phyloP scores from a whole-genome alignment of 2,888 invertebrate species.

The Fissipunctia ypsillon region DNA sequence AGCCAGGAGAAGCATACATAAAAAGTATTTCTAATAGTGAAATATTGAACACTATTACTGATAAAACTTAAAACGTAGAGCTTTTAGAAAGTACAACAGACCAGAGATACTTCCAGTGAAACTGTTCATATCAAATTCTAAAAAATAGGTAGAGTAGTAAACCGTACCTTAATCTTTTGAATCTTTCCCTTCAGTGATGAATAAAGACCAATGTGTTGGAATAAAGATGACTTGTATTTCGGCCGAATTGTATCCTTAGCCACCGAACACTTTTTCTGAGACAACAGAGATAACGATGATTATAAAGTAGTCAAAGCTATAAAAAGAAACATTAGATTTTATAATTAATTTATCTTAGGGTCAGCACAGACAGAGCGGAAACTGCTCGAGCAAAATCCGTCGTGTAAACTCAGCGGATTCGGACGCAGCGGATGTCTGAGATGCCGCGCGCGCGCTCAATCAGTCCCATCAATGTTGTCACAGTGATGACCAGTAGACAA shows the following conservation, averaged over 20 bases:
- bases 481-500: too few species aligned
- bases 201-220: constrained; percentile 98
- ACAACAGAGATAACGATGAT: constrained; percentile 1
- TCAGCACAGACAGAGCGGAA: not conserved
- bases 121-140: not conserved
- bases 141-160: not conserved
- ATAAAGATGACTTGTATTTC: constrained; percentile 96
- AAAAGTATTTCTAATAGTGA: not conserved
- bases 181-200: constrained; percentile 99
- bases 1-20: not conserved
- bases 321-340: not conserved
- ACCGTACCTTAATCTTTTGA: constrained; percentile 95
- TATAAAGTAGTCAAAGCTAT: not conserved
- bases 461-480: too few species aligned
- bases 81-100: not conserved
- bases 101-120: not conserved
- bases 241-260: constrained; percentile 95
- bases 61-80: not conserved
- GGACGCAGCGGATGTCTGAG: too few species aligned
- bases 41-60: not conserved
- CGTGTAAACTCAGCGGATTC: not conserved
- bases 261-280: constrained; percentile 95
- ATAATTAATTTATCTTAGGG: not conserved
- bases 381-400: not conserved
- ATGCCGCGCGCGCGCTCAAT: too few species aligned